Percentiles rank a stretch among this genome's conserved stretches.
These are phyloP conservation scores for Poecile atricapillus DNA, from an alignment of 2,113 vertebrate genomes.

Conservation along the genomic window DNA sequence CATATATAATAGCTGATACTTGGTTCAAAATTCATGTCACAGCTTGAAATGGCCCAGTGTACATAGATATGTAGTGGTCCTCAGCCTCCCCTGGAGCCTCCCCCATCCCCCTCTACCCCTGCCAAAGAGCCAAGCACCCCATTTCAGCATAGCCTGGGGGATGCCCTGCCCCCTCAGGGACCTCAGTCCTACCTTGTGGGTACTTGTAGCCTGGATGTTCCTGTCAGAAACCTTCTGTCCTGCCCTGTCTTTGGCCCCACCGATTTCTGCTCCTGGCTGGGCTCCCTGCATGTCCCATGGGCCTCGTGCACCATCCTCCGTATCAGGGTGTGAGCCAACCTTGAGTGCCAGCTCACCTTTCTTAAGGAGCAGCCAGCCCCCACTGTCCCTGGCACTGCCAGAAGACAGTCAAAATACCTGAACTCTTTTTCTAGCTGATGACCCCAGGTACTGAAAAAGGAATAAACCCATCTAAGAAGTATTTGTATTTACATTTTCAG, in stretches of 20 bases:
- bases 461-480: not conserved
- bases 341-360: accelerated
- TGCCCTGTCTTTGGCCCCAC: not conserved
- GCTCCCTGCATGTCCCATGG: not conserved
- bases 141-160: not conserved
- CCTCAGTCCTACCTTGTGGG: not conserved
- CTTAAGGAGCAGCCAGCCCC: not conserved
- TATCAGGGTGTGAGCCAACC: not conserved
- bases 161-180: not conserved
- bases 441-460: not conserved
- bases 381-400: not conserved
- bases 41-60: not conserved
- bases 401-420: not conserved
- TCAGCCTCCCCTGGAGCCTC: not conserved
- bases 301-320: accelerated
- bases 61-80: too few species aligned
- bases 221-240: not conserved
- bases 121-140: not conserved
- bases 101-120: not conserved
- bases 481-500: not conserved
- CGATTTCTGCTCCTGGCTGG: not conserved
- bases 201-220: not conserved
- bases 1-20: not conserved
- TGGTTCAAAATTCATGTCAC: constrained; percentile 13
- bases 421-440: constrained; percentile 13